Evolutionary conservation across 53 echinoderm and acorn worm species (phyloP), one percentile per base, ranked within the genome.

Genomic region (Holothuria scabra): DNA sequence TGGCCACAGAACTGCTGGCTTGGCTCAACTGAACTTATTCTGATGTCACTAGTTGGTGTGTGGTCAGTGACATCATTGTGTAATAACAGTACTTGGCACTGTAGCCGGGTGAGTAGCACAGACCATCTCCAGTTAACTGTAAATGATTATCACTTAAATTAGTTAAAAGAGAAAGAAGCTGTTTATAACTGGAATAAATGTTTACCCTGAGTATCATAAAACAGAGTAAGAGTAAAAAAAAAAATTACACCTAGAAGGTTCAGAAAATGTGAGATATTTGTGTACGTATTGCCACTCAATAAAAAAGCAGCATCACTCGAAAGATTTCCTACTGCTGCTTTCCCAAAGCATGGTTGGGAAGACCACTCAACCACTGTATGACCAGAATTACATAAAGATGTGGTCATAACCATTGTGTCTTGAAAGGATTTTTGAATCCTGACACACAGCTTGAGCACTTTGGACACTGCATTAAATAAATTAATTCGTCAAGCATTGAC

Each of bases 31-130:
- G 79, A 31, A 86, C 29, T 9, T 79, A 29, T 8, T 19, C 79
- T 23, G 59, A 32, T 14, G 26, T 22, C n/a, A 86, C 13, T 37
- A 79, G 38, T 28, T 62, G 33, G 28, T 74, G 65, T 9, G 64
- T 46, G 8, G 33, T 28, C 46, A 61, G 37, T 10, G 60, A 20
- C 31, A 79, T 62, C n/a, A 78, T 29, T 5, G 86, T 79, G 55
- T 86, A 86, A 1, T 65, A 79, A 30, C 70, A 37, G 22, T 46
- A 87, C 60, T 83, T 87, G 23, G 67, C 87, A 87, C 35, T 87
- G 59, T 48, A 52, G 18, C 68, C 81, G 10, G 52, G 74, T 24
- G 87, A 66, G 49, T 65, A 67, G 59, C 85, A 85, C 41, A 61
- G 25, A 11, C 74, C 85, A 85, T 85, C 85, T 60, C 85, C 85